Base-by-base conservation (phyloP, 2,888 invertebrate genomes). In the Hypselothyrea guttata region DNA sequence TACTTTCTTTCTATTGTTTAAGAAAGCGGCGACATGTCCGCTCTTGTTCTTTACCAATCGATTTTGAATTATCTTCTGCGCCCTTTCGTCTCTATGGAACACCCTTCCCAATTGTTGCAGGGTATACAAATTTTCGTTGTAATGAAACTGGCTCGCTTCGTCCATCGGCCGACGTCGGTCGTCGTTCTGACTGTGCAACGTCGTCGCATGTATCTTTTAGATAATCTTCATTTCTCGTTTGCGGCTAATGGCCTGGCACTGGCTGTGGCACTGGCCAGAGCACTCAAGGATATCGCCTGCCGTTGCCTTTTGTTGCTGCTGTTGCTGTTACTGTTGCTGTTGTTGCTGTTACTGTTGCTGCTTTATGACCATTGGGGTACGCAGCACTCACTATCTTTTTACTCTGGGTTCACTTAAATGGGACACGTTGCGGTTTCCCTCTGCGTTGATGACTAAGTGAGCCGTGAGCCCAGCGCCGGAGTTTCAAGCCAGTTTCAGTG, bases 171-270 rank as follows among this genome's bases (percentile, higher is more conserved):
- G 47, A 41, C 42, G 35, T 44, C 40, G 22, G 3, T 22, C 22
- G 5, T 22, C 22, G 22, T 22, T 35, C 49, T 53, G 38, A 44
- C 45, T 62, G 66, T 56, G 34, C 49, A 34, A 44, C 47, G 66
- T 47, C 66, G 66, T 73, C 72, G 77, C 75, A 76, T 78, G 81
- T 81, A 81, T 81, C 81, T 81, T 82, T 82, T 73, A 82, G 81
- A 81, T 81, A 81, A 81, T 81, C 81, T 81, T 81, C 81, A 81
- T 82, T 81, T 82, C 81, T 81, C 83, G 81, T 81, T 81, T 81
- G 82, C 83, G 69, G 83, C 83, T 81, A 82, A 81, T 81, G 81
- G 81, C 79, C 79, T 82, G 83, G 82, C 79, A 66, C 65, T 66
- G 68, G 67, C 63, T 57, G 46, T 61, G 54, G 52, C 57, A 77